Evolutionary conservation across 2,888 invertebrate genomes (phyloP), one percentile per base, ranked within the genome.

Genomic region (Melanotus villosus): DNA sequence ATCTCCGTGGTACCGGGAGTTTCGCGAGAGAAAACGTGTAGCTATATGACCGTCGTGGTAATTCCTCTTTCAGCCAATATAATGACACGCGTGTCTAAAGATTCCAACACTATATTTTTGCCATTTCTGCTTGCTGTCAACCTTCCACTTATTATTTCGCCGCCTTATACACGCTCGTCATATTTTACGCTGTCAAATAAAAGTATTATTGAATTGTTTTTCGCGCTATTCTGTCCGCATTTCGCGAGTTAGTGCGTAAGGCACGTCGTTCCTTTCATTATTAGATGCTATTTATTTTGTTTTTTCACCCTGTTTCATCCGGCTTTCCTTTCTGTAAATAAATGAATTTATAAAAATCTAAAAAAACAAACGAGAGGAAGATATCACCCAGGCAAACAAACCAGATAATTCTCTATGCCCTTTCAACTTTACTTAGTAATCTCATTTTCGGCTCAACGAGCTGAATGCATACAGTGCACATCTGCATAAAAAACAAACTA

Each of bases 161-260:
- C 19, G 54, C 59, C 52, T 57, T 52, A 59, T 68, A 68, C 59
- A 43, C 36, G 52, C 59, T 56, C 68, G 56, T 65, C 68, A 64
- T 68, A 64, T 68, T 68, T 68, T 59, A 64, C 59, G 41, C 58
- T 68, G 68, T 64, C 68, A 68, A 68, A 68, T 68, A 68, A 68
- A 59, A 68, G 64, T 68, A 68, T 68, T 68, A 68, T 68, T 68
- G 62, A 68, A 68, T 68, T 68, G 62, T 68, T 68, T 68, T 68
- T 67, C 45, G 43, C 65, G 56, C 60, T 57, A 45, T 62, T 67
- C 62, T 18, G 54, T 62, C 56, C 67, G 56, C 67, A 66, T 66
- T 66, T 58, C 56, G n/a, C 59, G 52, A 59, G 66, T 60, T 66
- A 38, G 59, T 36, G 52, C 52, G 66, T 66, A 66, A 52, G 36